Evolutionary conservation across 2,113 vertebrate genomes (phyloP), one percentile per base, ranked within the genome.

Genomic region (Nerophis ophidion): DNA sequence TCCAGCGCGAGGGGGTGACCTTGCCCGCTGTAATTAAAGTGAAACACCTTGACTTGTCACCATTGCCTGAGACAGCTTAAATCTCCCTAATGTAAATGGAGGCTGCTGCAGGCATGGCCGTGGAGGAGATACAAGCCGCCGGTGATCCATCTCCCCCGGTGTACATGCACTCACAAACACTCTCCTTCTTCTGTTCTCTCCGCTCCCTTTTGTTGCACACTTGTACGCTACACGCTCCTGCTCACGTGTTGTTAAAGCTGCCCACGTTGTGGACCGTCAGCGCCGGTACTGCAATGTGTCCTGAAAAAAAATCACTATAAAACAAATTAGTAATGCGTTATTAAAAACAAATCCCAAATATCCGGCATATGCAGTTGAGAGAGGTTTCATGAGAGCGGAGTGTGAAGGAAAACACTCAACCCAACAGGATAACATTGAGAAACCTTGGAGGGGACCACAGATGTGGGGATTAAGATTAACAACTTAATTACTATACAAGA

Each of bases 21-120:
- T 91, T 91, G 89, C 87, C 82, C 80, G 44, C 72, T 89, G 89
- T 91, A 91, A 91, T 91, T 91, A 91, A 91, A 91, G 89, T 85
- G 89, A 91, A 90, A 90, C 89, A 91, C 90, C 89, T 90, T 91
- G 89, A 90, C 90, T 86, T 91, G 89, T 91, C 89, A 91, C 86
- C 85, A 81, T 87, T 79, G 86, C 84, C 86, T 86, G 86, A 87
- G 89, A 90, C 87, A 88, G 89, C 85, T 91, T 91, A 91, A 91
- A 91, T 91, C 90, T 91, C 89, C 87, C 84, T 89, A 88, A 90
- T 91, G 89, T 90, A 91, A 90, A 91, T 91, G 87, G 87, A 86
- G 84, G 81, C 80, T 79, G 85, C 83, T 79, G 86, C 83, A 80
- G 86, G 86, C 88, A 84, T 76, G 80, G 86, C 86, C 81, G 80